Conservation (phyloP, 2,113 vertebrate species). For the Anhinga rufa region DNA sequence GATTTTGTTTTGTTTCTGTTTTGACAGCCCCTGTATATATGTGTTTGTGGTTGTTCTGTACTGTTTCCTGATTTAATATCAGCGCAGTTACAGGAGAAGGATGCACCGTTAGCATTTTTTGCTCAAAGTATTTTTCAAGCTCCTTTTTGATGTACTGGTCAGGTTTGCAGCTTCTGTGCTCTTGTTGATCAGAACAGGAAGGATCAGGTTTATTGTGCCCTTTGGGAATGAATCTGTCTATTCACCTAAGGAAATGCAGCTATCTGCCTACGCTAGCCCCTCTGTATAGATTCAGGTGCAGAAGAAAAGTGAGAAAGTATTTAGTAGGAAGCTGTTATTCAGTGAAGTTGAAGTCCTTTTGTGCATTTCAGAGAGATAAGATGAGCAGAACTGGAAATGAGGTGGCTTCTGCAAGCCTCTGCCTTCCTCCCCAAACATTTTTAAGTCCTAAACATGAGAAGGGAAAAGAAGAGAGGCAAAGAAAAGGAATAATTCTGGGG, state of each 20-base stretch:
- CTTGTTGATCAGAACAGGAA: constrained; percentile 57
- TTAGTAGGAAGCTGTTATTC: not conserved
- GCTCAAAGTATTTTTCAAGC: constrained; percentile 78
- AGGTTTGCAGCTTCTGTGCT: constrained; percentile 71
- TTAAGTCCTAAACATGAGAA: not conserved
- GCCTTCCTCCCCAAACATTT: not conserved
- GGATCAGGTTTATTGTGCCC: constrained; percentile 28
- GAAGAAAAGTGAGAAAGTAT: not conserved
- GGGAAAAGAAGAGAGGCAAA: not conserved
- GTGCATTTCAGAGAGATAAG: not conserved
- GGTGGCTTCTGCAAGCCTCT: not conserved
- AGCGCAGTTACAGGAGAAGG: constrained; percentile 65
- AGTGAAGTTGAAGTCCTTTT: not conserved
- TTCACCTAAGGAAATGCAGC: constrained; percentile 17
- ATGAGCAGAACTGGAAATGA: not conserved
- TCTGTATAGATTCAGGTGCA: not conserved
- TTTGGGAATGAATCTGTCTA: not conserved
- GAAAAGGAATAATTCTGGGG: not conserved
- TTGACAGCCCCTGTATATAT: constrained; percentile 75
- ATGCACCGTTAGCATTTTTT: constrained; percentile 82
- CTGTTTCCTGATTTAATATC: constrained; percentile 83
- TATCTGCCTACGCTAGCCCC: not conserved
- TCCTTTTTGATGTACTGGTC: constrained; percentile 78
- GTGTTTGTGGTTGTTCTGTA: constrained; percentile 69
- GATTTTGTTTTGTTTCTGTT: constrained; percentile 73